These are phyloP conservation scores for Pseudomyrmex sp. DNA, from an alignment of 1,140 invertebrate species.

Conservation along the genomic window DNA sequence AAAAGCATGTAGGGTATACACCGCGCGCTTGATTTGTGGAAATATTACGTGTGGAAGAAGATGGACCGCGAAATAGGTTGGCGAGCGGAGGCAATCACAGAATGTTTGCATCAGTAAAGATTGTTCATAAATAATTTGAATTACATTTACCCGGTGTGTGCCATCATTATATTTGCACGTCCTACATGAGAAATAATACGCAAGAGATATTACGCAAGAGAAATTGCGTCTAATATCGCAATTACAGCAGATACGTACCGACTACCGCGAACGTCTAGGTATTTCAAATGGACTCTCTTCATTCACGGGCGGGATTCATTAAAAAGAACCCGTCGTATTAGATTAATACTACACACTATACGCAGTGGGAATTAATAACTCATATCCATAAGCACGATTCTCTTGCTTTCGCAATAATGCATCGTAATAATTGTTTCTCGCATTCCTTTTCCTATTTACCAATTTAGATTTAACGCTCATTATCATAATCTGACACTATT, in stretches of 20 bases:
- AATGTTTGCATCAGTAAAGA: conserved; percentile 3
- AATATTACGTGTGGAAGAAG: conserved; percentile 7
- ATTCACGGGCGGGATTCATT: conserved; percentile 29
- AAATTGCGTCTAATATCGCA: conserved; percentile 39
- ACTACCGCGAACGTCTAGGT: not conserved
- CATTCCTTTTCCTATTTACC: not conserved
- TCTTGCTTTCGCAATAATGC: conserved; percentile 26
- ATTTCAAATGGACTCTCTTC: conserved; percentile 35
- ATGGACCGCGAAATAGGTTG: not conserved
- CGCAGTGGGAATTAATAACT: conserved; percentile 39
- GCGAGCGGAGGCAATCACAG: not conserved
- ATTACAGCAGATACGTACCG: conserved; percentile 1
- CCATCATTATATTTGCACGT: conserved; percentile 11
- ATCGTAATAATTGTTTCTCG: not conserved
- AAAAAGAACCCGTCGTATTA: conserved; percentile 30
- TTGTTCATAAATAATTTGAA: conserved; percentile 2
- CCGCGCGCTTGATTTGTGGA: not conserved
- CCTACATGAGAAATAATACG: conserved; percentile 12
- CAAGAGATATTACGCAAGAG: conserved; percentile 18
- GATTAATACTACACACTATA: conserved; percentile 23
- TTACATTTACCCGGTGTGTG: conserved; percentile 1
- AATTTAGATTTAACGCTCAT: not conserved
- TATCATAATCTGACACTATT: not conserved
- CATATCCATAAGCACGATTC: conserved; percentile 9
- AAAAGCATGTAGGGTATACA: not conserved